These are phyloP conservation scores for Lasiommata megera DNA, from an alignment of 2,888 invertebrate species.

Conservation along the genomic window DNA sequence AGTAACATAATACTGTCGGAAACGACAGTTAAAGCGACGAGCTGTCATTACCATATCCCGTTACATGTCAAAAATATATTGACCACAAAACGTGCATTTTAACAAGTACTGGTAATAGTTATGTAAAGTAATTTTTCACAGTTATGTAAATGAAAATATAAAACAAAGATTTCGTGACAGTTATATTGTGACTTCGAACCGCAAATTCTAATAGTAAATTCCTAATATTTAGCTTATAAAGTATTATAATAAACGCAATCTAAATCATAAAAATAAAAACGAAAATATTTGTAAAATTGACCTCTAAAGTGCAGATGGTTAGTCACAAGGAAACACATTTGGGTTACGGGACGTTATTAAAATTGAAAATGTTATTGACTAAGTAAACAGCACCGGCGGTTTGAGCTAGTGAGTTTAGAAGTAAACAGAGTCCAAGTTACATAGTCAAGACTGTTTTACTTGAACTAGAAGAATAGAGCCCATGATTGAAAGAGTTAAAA, in stretches of 20 bases:
- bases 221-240: background rate
- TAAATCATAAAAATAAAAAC: constrained; percentile 4
- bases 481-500: constrained; percentile 10
- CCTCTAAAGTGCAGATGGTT: constrained; percentile 59
- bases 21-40: background rate
- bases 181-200: background rate
- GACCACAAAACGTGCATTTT: constrained; percentile 49
- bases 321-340: constrained; percentile 73
- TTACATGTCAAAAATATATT: constrained; percentile 48
- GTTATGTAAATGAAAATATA: constrained; percentile 59
- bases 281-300: constrained; percentile 5
- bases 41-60: constrained; percentile 5
- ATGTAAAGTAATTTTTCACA: constrained; percentile 52
- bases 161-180: constrained; percentile 42
- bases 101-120: constrained; percentile 34
- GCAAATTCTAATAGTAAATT: background rate
- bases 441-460: constrained; percentile 54
- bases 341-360: constrained; percentile 52
- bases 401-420: constrained; percentile 59
- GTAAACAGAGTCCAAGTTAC: constrained; percentile 56
- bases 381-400: constrained; percentile 60
- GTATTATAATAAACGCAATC: background rate
- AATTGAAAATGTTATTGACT: constrained; percentile 52
- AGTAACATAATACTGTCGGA: background rate
- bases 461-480: constrained; percentile 49